Evolutionary conservation across 2,797 vertebrate species (phyloP), one percentile per base, ranked within the genome.

Genomic region (Chaetophractus vellerosus): DNA sequence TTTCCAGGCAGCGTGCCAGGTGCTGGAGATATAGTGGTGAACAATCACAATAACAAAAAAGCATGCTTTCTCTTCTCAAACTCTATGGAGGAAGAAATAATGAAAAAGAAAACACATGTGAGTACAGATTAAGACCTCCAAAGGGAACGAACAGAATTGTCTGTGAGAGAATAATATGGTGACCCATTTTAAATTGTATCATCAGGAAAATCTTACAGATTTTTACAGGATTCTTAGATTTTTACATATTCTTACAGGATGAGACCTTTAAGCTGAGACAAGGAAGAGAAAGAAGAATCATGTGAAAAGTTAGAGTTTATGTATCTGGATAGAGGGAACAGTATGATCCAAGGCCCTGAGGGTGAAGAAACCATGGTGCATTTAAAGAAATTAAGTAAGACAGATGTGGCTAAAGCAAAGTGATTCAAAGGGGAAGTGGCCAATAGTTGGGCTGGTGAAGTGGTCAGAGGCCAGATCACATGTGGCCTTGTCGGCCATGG

Each of bases 131-230:
- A 69, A 69, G 16, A 26, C 23, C 61, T 68, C 19, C 15, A 7
- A 68, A 76, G 57, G 72, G 31, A 81, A 78, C 5, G 9, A 82
- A 16, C 0, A 84, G n/a, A 11, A n/a, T 21, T 76, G 11, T 28
- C 52, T 79, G 6, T 24, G 26, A 74, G 14, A 63, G 9, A 68
- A 69, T n/a, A 81, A 38, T 1, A 19, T 9, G 33, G 24, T 74
- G 33, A 57, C 1, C 19, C 71, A 68, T 23, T 90, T 94, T 88
- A 89, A 93, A 45, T 68, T 64, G n/a, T 33, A 68, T 33, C 9
- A 19, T 16, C 38, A 68, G 69, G 59, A 90, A 88, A 33, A 28
- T 57, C 91, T 88, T n/a, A n/a, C n/a, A n/a, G n/a, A n/a, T n/a
- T n/a, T n/a, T n/a, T n/a, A n/a, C n/a, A n/a, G n/a, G n/a, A n/a